Conservation (phyloP, 2,113 vertebrate species). For the Machaerirhynchus nigripectus region DNA sequence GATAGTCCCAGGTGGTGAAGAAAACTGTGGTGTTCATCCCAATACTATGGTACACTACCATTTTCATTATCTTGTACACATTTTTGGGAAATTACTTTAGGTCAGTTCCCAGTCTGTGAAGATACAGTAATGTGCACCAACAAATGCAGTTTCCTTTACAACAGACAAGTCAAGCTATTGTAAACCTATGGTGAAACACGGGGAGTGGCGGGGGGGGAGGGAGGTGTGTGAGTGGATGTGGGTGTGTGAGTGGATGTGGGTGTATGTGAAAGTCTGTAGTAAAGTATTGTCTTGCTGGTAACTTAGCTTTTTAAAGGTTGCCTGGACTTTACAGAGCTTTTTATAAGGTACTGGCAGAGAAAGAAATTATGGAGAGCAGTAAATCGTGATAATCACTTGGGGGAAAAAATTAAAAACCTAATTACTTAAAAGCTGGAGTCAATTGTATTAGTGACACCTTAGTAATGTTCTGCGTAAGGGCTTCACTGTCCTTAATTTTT, state of each 20-base stretch:
- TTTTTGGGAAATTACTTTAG: neutral
- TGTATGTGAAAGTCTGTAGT: neutral
- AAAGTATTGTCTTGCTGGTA: neutral
- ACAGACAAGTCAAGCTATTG: neutral
- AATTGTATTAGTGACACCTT: neutral
- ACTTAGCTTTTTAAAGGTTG: neutral
- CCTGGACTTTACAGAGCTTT: neutral
- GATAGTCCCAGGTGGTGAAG: neutral
- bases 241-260: too few relatives aligned
- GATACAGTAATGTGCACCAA: neutral
- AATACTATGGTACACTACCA: neutral
- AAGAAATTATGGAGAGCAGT: neutral
- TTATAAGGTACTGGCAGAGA: neutral
- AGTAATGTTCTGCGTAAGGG: neutral
- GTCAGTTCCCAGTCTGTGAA: neutral
- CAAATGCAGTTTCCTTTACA: neutral
- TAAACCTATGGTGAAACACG: neutral
- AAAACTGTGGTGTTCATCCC: neutral
- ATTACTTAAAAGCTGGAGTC: neutral
- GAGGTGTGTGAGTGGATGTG: too few relatives aligned
- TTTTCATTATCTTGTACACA: neutral
- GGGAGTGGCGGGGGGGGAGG: accelerated
- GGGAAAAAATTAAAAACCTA: neutral
- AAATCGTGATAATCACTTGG: neutral
- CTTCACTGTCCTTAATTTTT: neutral